Evolutionary conservation across 2,797 vertebrate species (phyloP), one percentile per base, ranked within the genome.

Genomic region (Apogon talboti): DNA sequence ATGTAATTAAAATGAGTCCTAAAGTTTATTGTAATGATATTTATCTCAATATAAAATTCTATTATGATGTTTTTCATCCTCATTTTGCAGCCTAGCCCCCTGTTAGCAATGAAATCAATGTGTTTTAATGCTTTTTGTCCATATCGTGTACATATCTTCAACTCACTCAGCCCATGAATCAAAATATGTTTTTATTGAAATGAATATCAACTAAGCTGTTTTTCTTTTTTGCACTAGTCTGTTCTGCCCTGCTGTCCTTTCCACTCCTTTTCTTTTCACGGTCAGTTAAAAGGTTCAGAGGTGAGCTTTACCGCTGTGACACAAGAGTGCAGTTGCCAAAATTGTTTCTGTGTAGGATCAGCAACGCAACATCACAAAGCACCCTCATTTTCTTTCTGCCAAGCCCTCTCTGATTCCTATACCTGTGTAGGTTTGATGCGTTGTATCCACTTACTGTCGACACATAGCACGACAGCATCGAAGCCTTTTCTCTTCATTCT

Each of bases 221-320:
- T 44, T n/a, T 28, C 6, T 28, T 28, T 28, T 28, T 28, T 28
- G 4, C 24, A 28, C 10, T 37, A 14, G 38, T 21, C 0, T 60
- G 19, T 54, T 44, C 15, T 8, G 37, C 16, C 33, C 21, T 1
- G 1, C 28, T 53, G 4, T 45, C 2, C 4, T 21, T 21, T 21
- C 2, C 8, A 13, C 51, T 58, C 50, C 37, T 6, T 4, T 28
- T n/a, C 19, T 44, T 21, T 43, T 51, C 43, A 35, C 19, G 38
- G 16, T 42, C 19, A 16, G 62, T 51, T 74, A 52, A 70, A 21
- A 63, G 44, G 24, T 61, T 60, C 42, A 69, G 5, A 71, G 74
- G 47, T 78, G 64, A 72, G 49, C 42, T 68, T 76, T 58, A 57
- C 16, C 72, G 71, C 45, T 10, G 0, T 61, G 73, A 66, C 59